A percentile compares a stretch with the other conserved stretches of the same genome.
phyloP scores from a whole-genome alignment of 2,888 invertebrate species.

The Mallateleia sp. region DNA sequence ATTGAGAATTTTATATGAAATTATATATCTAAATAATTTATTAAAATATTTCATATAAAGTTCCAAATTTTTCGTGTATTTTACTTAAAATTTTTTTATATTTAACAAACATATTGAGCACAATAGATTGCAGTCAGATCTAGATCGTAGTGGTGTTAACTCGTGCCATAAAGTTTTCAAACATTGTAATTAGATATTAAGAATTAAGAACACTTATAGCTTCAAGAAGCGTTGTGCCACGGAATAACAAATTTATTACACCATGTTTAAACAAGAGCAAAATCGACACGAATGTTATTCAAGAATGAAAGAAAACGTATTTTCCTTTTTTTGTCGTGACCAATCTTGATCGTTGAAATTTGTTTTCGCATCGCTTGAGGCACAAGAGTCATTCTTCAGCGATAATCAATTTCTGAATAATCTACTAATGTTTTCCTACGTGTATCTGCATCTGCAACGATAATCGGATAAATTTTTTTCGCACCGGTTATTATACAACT shows the following conservation, averaged over 20 bases:
- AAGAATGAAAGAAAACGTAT: too few species aligned
- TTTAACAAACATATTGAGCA: slow-evolving; percentile 44
- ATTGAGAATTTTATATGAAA: too few species aligned
- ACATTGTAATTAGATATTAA: slow-evolving; percentile 55
- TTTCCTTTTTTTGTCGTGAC: not conserved
- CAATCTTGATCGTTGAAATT: not conserved
- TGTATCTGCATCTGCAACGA: too few species aligned
- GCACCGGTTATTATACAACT: slow-evolving; percentile 5
- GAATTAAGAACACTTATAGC: slow-evolving; percentile 53
- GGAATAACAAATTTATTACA: slow-evolving; percentile 34
- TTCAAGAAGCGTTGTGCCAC: not conserved
- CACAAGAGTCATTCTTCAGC: not conserved
- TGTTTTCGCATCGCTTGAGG: too few species aligned
- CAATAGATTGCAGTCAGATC: slow-evolving; percentile 65
- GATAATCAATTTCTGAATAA: not conserved
- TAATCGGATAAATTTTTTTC: not conserved
- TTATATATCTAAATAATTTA: too few species aligned
- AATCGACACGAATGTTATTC: not conserved
- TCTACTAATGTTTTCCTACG: too few species aligned
- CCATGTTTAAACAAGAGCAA: not conserved
- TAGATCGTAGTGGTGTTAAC: slow-evolving; percentile 60
- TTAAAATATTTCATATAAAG: too few species aligned
- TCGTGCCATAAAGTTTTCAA: slow-evolving; percentile 42
- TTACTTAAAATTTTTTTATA: slow-evolving; percentile 18
- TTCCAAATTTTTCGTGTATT: too few species aligned